phyloP scores from a whole-genome alignment of 2,113 vertebrate genomes.

The Gorsachius goisagi region DNA sequence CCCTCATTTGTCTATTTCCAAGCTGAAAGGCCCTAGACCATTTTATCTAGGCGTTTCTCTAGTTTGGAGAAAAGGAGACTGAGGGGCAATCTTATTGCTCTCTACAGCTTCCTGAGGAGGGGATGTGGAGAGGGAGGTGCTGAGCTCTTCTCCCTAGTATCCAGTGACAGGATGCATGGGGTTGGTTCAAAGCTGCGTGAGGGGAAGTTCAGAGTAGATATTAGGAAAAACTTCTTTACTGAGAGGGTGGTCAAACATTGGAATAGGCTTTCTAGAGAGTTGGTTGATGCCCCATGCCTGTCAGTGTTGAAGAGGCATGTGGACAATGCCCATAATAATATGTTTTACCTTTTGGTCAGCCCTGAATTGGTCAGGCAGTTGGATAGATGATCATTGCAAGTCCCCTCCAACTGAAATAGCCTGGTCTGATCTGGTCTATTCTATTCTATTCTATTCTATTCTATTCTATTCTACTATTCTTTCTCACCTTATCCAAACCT shows the following conservation, averaged over 20 bases:
- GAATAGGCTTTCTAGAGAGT: background rate
- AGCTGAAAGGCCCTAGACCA: background rate
- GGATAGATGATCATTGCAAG: background rate
- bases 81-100: background rate
- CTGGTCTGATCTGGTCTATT: background rate
- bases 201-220: background rate
- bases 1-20: background rate
- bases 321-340: background rate
- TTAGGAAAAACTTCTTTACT: background rate
- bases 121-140: background rate
- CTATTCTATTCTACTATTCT: background rate
- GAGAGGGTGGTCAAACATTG: background rate
- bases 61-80: background rate
- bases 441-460: background rate
- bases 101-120: background rate
- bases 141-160: background rate
- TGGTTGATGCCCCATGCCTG: background rate
- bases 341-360: background rate
- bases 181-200: background rate
- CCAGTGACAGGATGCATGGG: accelerated
- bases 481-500: background rate
- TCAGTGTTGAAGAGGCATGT: background rate
- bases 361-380: background rate
- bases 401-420: background rate
- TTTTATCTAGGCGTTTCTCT: background rate